A percentile compares a stretch with the other conserved stretches of the same genome.
Conservation (phyloP, 2,797 vertebrate genomes). For the Xiphophorus birchmanni region DNA sequence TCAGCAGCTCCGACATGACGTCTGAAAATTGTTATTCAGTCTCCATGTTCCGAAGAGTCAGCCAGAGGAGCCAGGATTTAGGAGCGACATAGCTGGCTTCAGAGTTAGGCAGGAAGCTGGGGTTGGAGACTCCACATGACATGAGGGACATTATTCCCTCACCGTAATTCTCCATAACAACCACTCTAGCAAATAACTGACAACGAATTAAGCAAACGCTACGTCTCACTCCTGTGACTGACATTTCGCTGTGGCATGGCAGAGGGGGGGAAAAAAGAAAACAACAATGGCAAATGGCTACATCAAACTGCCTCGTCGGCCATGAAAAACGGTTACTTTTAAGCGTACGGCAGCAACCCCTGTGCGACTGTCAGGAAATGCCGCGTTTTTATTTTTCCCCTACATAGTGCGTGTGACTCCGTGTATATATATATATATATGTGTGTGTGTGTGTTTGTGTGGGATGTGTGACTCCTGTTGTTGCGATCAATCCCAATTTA, state of each 20-base stretch:
- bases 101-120: conserved; percentile 22
- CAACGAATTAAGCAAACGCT: conserved; percentile 50
- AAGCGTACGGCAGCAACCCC: conserved; percentile 48
- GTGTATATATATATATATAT: too few relatives aligned
- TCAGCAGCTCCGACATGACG: conserved; percentile 37
- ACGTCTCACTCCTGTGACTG: conserved; percentile 35
- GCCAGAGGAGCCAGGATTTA: conserved; percentile 24
- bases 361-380: conserved; percentile 63
- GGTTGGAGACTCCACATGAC: conserved; percentile 31
- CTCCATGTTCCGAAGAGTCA: conserved; percentile 38
- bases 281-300: conserved; percentile 61
- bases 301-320: conserved; percentile 66
- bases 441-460: conserved; percentile 21
- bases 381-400: conserved; percentile 16
- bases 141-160: conserved; percentile 54
- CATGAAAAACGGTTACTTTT: conserved; percentile 60
- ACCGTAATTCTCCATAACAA: conserved; percentile 39
- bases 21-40: conserved; percentile 56
- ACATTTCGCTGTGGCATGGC: conserved; percentile 36
- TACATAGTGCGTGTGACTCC: neutral
- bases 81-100: conserved; percentile 25
- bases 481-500: conserved; percentile 85
- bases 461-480: conserved; percentile 76
- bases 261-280: conserved; percentile 18
- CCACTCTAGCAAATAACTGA: conserved; percentile 49